A percentile compares a stretch with the other conserved stretches of the same genome.
Evolutionary conservation across 2,797 vertebrate genomes (phyloP).

Genomic region (Microctenopoma steveboyesi): DNA sequence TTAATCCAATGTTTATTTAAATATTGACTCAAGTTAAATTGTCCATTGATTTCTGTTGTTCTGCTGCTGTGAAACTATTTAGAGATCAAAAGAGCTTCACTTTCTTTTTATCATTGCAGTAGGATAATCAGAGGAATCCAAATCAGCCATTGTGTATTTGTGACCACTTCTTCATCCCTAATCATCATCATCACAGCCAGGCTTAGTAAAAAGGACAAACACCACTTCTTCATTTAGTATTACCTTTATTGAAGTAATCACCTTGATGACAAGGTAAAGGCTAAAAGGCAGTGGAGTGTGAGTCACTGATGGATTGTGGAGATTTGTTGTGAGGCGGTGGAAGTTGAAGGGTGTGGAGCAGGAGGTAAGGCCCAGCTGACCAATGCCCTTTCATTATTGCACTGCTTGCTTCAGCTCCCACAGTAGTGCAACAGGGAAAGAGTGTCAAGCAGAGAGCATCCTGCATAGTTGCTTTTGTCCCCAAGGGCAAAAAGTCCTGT

Average conservation of each 20-base stretch:
- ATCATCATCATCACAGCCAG: background rate
- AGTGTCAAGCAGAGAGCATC: slow-evolving; percentile 86
- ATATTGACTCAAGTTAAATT: background rate
- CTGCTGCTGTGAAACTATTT: background rate
- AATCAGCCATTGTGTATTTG: no score
- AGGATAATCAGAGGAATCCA: background rate
- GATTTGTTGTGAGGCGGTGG: slow-evolving; percentile 19
- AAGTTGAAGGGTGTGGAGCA: background rate
- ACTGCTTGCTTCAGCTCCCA: slow-evolving; percentile 90
- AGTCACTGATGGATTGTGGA: background rate
- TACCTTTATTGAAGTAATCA: slow-evolving; percentile 32
- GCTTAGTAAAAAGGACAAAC: slow-evolving; percentile 18
- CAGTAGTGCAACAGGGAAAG: slow-evolving; percentile 98
- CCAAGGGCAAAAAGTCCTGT: background rate
- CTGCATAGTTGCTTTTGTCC: background rate
- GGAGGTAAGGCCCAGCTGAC: slow-evolving; percentile 75
- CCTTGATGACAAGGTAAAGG: background rate
- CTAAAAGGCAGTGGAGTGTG: background rate
- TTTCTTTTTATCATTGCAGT: background rate
- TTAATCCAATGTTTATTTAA: background rate
- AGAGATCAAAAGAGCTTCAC: background rate
- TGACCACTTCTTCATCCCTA: background rate
- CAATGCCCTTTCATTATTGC: slow-evolving; percentile 98
- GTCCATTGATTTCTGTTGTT: background rate
- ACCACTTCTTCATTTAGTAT: background rate